Conservation (phyloP, 2,113 vertebrate species). For the Ovibos moschatus region DNA sequence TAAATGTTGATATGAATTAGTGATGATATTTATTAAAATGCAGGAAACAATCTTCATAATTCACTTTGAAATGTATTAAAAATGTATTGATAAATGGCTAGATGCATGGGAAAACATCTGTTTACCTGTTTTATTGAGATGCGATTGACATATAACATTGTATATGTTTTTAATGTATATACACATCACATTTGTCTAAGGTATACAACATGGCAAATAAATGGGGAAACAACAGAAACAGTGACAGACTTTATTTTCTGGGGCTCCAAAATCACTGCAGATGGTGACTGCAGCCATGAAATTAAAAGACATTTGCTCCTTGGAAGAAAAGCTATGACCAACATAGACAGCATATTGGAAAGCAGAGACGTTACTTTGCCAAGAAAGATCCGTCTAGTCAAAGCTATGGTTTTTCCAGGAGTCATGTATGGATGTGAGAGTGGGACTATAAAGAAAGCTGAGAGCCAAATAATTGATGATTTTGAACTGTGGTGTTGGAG, state of each 20-base stretch:
- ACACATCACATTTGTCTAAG: background rate
- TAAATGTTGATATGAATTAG: background rate
- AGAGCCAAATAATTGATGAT: rapidly evolving
- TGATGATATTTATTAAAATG: background rate
- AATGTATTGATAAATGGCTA: background rate
- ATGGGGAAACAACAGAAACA: background rate
- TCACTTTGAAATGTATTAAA: background rate
- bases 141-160: background rate
- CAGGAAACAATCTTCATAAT: background rate
- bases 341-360: background rate
- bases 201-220: background rate
- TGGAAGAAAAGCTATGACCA: background rate
- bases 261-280: background rate
- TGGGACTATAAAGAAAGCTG: background rate
- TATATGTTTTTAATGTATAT: background rate
- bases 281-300: background rate
- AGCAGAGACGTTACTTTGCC: background rate
- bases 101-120: background rate
- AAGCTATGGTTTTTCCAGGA: background rate
- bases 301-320: background rate
- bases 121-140: background rate
- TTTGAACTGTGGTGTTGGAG: background rate
- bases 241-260: background rate
- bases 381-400: background rate
- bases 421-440: background rate